Evolutionary conservation across 2,113 vertebrate species (phyloP), one percentile per base, ranked within the genome.

Genomic region (Camelus bactrianus): DNA sequence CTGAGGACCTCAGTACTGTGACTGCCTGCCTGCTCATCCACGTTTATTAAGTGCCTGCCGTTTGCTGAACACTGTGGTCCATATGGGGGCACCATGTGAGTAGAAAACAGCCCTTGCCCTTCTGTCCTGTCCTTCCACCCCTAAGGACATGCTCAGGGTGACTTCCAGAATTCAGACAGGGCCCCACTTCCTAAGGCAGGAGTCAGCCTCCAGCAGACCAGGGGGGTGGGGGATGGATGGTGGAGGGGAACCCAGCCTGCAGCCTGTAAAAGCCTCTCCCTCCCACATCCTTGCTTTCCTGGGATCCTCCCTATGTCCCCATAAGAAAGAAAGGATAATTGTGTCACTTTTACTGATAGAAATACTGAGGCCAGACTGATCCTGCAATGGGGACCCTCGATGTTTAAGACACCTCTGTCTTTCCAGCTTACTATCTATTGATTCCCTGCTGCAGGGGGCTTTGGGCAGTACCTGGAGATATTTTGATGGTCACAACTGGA

Each of bases 1-100:
- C 54, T 20, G 16, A 11, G 2, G 19, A 52, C 35, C 16, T 19
- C 22, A 0, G 3, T 12, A 26, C 54, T 14, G 8, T 8, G 91
- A 20, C 79, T 28, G 3, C n/a, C 62, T 8, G 9, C 17, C 2
- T 10, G 0, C 1, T 28, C 65, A 8, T 2, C n/a, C 32, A 26
- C 7, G 0, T 52, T 50, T 79, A 54, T 30, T 62, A 73, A 91
- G 90, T 4, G 0, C 72, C 89, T 79, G 24, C 62, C 60, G 46
- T 87, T 38, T 96, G 52, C 90, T 11, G 28, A 91, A 28, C 12
- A 8, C 20, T 3, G 11, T 4, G 50, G 54, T 62, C 62, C 58
- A 1, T 28, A 30, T 2, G 73, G 56, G 52, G 5, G 35, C 38
- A 16, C 58, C 6, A 0, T 2, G 17, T 2, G 16, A 60, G 54